phyloP scores from a whole-genome alignment of 2,888 invertebrate species.

The Rhingia campestris region DNA sequence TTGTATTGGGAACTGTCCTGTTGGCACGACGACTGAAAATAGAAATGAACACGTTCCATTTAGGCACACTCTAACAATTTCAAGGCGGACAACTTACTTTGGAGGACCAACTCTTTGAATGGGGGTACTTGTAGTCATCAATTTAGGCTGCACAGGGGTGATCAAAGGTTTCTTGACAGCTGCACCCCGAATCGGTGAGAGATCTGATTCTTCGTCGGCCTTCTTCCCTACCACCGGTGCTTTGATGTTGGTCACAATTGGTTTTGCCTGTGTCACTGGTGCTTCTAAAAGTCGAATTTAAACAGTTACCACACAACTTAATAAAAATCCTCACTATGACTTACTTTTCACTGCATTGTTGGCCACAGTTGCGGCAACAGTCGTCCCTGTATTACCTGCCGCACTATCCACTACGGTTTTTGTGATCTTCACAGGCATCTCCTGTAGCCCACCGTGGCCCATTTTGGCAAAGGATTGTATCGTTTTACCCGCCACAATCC shows the following conservation, averaged over 20 bases:
- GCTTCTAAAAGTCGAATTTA: conserved; percentile 25
- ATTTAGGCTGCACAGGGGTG: conserved; percentile 46
- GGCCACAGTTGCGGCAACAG: conserved; percentile 69
- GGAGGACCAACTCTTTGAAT: conserved; percentile 29
- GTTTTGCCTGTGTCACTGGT: conserved; percentile 75
- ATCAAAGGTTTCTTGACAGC: conserved; percentile 74
- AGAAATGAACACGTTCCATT: not conserved
- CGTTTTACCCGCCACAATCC: conserved; percentile 91
- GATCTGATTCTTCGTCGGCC: conserved; percentile 73
- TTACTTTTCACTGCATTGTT: conserved; percentile 77
- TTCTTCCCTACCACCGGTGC: conserved; percentile 75
- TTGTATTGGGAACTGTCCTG: conserved; percentile 77
- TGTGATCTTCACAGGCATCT: conserved; percentile 83
- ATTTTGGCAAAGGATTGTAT: conserved; percentile 89
- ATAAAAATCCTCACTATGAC: conserved; percentile 16
- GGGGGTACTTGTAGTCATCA: conserved; percentile 53
- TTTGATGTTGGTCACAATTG: conserved; percentile 75
- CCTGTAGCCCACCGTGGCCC: conserved; percentile 82
- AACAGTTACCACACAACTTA: not conserved
- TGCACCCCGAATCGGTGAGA: conserved; percentile 65
- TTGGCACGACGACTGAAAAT: conserved; percentile 80
- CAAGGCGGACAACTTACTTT: conserved; percentile 27
- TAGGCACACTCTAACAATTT: not conserved
- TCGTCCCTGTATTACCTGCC: no score
- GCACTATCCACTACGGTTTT: conserved; percentile 82